Percentiles rank a stretch among this genome's conserved stretches.
Conservation (phyloP, 2,113 vertebrate genomes). For the Ceyx cyanopectus region DNA sequence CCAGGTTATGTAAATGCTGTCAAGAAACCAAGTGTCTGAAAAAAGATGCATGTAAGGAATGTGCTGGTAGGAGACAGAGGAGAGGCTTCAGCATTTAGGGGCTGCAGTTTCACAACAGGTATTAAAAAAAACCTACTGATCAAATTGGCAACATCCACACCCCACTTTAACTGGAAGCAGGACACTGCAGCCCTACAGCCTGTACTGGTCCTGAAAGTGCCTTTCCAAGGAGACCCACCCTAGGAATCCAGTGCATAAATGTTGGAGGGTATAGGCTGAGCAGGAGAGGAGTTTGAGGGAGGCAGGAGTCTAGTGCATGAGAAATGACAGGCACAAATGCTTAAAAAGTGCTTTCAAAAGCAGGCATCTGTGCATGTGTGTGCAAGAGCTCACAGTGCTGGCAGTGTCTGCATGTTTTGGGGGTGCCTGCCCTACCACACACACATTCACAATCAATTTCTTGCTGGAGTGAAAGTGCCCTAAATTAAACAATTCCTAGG, state of each 20-base stretch:
- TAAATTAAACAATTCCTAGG: not conserved
- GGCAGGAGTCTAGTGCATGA: not conserved
- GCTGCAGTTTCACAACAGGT: not conserved
- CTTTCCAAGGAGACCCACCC: not conserved
- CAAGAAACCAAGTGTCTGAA: constrained; percentile 7
- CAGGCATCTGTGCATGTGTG: not conserved
- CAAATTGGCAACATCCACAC: not conserved
- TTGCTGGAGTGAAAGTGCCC: not conserved
- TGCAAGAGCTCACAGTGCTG: fast-evolving
- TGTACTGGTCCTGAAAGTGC: not conserved
- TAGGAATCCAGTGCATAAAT: not conserved
- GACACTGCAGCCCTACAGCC: not conserved
- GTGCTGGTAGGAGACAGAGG: not conserved
- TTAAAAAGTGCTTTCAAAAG: not conserved
- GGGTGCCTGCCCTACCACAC: not conserved
- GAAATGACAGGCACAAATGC: not conserved
- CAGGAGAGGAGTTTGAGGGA: not conserved
- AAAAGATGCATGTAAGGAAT: not conserved
- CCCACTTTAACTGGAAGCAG: not conserved
- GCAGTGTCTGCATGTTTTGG: not conserved
- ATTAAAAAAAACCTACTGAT: not conserved
- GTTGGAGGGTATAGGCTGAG: not conserved
- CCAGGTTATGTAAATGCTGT: constrained; percentile 50
- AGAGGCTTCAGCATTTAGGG: not conserved
- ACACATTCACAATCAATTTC: not conserved